phyloP scores from a whole-genome alignment of 2,888 invertebrate species.

The Epiblema foenella region DNA sequence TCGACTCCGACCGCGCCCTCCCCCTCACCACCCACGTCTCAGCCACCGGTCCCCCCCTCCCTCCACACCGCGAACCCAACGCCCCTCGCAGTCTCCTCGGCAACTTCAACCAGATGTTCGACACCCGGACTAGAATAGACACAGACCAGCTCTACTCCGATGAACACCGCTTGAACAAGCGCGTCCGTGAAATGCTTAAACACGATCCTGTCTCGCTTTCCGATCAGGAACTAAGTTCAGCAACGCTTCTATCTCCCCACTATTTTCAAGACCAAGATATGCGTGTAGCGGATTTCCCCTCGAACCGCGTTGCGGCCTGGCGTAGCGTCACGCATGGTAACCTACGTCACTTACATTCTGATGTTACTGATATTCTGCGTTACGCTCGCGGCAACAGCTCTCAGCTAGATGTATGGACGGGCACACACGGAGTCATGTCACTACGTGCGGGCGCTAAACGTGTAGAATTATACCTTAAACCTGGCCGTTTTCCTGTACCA shows the following conservation, averaged over 20 bases:
- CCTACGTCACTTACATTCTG: constrained; percentile 67
- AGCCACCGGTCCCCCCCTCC: constrained; percentile 53
- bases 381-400: constrained; percentile 47
- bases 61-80: constrained; percentile 60
- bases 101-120: constrained; percentile 81
- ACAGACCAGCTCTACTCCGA: constrained; percentile 73
- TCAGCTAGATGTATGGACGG: constrained; percentile 61
- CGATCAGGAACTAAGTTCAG: constrained; percentile 65
- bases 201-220: constrained; percentile 67
- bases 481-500: constrained; percentile 72
- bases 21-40: constrained; percentile 56
- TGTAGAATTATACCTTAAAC: constrained; percentile 52
- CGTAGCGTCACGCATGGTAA: constrained; percentile 70
- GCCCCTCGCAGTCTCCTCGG: constrained; percentile 73
- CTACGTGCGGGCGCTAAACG: constrained; percentile 55
- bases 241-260: constrained; percentile 58
- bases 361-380: constrained; percentile 58
- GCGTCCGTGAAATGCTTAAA: constrained; percentile 66
- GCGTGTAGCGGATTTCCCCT: constrained; percentile 70
- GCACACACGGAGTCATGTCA: constrained; percentile 63
- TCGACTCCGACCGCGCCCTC: constrained; percentile 68
- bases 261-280: constrained; percentile 73
- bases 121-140: constrained; percentile 65
- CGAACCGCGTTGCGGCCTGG: constrained; percentile 72
- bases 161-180: constrained; percentile 63